These are phyloP conservation scores for Salpingus planirostris DNA, from an alignment of 2,888 invertebrate species.

Conservation along the genomic window DNA sequence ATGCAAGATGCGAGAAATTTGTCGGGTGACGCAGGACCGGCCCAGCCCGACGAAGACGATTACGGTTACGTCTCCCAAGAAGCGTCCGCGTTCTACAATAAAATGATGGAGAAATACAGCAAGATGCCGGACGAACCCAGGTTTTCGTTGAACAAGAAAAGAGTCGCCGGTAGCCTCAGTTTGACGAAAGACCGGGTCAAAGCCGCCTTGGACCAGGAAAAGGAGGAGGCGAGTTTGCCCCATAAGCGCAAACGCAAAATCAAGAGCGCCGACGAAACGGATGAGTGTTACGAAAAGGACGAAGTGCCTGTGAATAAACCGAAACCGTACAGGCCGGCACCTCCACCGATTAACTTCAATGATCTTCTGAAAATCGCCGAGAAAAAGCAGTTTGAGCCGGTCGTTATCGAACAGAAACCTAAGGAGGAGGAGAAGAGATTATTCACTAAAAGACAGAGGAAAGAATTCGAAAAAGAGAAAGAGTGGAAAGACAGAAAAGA, in stretches of 20 bases:
- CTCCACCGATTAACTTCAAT: conserved; percentile 59
- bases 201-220: conserved; percentile 61
- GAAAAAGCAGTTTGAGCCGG: conserved; percentile 72
- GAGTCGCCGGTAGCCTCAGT: conserved; percentile 45
- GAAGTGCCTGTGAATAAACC: conserved; percentile 37
- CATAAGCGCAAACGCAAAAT: conserved; percentile 53
- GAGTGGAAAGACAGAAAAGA: conserved; percentile 52
- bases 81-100: conserved; percentile 70
- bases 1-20: conserved; percentile 75
- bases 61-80: conserved; percentile 84
- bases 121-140: conserved; percentile 64
- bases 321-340: conserved; percentile 59
- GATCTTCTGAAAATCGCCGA: conserved; percentile 73
- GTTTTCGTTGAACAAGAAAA: conserved; percentile 49
- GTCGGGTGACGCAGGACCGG: conserved; percentile 62
- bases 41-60: conserved; percentile 83
- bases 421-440: conserved; percentile 57
- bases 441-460: conserved; percentile 73
- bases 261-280: conserved; percentile 19
- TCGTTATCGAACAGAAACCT: conserved; percentile 50
- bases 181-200: conserved; percentile 66
- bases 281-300: conserved; percentile 25
- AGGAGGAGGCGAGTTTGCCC: conserved; percentile 62
- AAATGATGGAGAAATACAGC: conserved; percentile 77
- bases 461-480: conserved; percentile 64